phyloP scores from a whole-genome alignment of 2,113 vertebrate genomes.

The Misgurnus mizolepis region DNA sequence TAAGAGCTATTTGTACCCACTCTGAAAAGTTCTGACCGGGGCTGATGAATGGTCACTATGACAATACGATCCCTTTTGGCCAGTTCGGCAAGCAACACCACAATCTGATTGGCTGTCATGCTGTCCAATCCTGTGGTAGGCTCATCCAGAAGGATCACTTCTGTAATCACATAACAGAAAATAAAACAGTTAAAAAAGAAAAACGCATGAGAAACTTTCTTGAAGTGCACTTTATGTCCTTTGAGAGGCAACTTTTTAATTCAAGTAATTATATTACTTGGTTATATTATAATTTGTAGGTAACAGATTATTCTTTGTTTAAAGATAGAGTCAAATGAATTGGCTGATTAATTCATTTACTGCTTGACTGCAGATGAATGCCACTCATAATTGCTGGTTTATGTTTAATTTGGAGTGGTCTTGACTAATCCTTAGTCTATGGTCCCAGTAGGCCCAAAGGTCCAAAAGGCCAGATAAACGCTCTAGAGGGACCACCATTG shows the following conservation, averaged over 20 bases:
- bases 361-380: slow-evolving; percentile 78
- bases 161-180: slow-evolving; percentile 70
- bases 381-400: slow-evolving; percentile 65
- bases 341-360: slow-evolving; percentile 80
- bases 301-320: slow-evolving; percentile 76
- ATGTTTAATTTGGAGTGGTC: slow-evolving; percentile 50
- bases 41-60: slow-evolving; percentile 94
- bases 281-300: too few species aligned
- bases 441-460: slow-evolving; percentile 61
- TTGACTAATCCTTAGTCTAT: slow-evolving; percentile 71
- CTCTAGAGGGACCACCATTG: slow-evolving; percentile 40
- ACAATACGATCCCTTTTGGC: slow-evolving; percentile 85
- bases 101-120: slow-evolving; percentile 92
- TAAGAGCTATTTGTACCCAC: slow-evolving; percentile 64
- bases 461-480: slow-evolving; percentile 68
- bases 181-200: slow-evolving; percentile 25
- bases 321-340: slow-evolving; percentile 76
- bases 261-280: slow-evolving; percentile 75
- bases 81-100: slow-evolving; percentile 82
- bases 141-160: slow-evolving; percentile 91
- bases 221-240: slow-evolving; percentile 49
- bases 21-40: slow-evolving; percentile 92
- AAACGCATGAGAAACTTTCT: slow-evolving; percentile 53
- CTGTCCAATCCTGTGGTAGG: slow-evolving; percentile 94
- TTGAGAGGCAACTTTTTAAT: slow-evolving; percentile 63